Evolutionary conservation across 2,113 vertebrate genomes (phyloP), one percentile per base, ranked within the genome.

Genomic region (Galbula dea): DNA sequence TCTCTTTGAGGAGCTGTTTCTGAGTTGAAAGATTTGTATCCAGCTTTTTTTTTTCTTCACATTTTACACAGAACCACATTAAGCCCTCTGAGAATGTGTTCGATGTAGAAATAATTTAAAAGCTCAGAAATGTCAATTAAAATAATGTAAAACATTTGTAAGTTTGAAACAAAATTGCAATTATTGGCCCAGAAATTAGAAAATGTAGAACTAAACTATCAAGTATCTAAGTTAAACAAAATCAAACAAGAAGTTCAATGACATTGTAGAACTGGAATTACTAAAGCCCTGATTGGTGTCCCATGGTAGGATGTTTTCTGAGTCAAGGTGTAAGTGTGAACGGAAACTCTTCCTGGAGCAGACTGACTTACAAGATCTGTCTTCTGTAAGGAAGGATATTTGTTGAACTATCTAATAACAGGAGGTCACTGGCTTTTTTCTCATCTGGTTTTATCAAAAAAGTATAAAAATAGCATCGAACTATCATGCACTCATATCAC

Each of bases 71-170:
- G 59, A 92, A 73, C 51, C 71, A 92, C 88, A 92, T 93, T 83
- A 91, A 91, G 85, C 23, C 91, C 84, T 85, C 58, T 67, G 91
- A 95, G 91, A 83, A 89, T 29, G 52, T 71, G 43, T 80, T 93
- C 62, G 27, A 18, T 13, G 26, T 58, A 89, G 82, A 91, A 89
- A 87, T 84, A 80, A 95, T 89, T 84, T 89, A 58, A 86, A 86
- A 82, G 32, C 23, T 27, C 74, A 94, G 62, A 57, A 94, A 92
- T 29, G 58, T 89, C 83, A 95, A 92, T 91, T 93, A 93, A 90
- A 96, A 79, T 79, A 83, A 83, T n/a, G 82, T 83, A 95, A 95
- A 94, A 69, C 29, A 51, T 76, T 89, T 66, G 84, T 73, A 96
- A 92, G 90, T 76, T 91, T 84, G 83, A 92, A 87, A 85, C 71